These are phyloP conservation scores for Apostichopus parvimensis DNA, from an alignment of 35 echinoderm and acorn worm genomes.

Conservation along the genomic window DNA sequence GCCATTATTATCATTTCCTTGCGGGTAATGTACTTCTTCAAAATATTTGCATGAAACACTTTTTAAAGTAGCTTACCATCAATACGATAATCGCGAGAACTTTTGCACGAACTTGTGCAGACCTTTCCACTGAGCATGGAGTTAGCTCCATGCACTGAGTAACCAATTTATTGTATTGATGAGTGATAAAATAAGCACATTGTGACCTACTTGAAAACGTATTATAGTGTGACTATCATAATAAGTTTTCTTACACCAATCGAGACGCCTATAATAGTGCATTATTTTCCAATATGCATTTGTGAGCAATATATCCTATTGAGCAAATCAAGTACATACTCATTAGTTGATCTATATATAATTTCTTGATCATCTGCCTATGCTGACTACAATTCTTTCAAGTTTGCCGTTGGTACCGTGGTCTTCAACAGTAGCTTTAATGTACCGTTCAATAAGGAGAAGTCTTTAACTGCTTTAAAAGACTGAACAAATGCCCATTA, in stretches of 20 bases:
- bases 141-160: too few relatives aligned
- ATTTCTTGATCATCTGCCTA: neutral
- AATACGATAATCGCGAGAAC: neutral
- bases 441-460: too few relatives aligned
- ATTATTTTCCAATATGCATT: neutral
- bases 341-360: neutral
- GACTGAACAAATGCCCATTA: too few relatives aligned
- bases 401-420: too few relatives aligned
- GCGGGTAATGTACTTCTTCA: conserved; percentile 16
- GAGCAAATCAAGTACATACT: neutral
- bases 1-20: too few relatives aligned
- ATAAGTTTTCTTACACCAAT: neutral
- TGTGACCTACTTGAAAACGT: conserved; percentile 6
- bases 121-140: conserved; percentile 38
- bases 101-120: conserved; percentile 13
- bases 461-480: too few relatives aligned
- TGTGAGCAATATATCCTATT: neutral
- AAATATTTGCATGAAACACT: conserved; percentile 29
- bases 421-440: too few relatives aligned
- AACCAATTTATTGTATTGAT: neutral
- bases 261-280: neutral
- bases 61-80: neutral
- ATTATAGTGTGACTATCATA: neutral
- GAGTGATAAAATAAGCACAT: neutral
- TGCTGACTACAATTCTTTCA: too few relatives aligned